Evolutionary conservation across 2,888 invertebrate genomes (phyloP).

Genomic region (Lacanobia oleracea): DNA sequence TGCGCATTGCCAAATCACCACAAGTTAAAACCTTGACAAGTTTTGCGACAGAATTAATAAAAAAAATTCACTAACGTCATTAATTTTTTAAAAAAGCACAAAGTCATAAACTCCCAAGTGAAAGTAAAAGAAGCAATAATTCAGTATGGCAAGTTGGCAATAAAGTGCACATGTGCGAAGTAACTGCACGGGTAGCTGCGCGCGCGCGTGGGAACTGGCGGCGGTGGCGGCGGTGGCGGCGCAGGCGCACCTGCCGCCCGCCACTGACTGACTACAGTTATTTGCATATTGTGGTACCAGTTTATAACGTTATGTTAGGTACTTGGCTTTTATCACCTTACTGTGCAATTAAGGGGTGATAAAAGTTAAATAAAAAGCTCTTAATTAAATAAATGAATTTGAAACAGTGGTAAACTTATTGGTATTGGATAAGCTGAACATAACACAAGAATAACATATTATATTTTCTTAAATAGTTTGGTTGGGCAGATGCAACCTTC

Average conservation of each 20-base stretch:
- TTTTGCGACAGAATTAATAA: not conserved
- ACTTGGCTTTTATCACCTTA: not conserved
- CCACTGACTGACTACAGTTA: slow-evolving; percentile 23
- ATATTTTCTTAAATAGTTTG: no score
- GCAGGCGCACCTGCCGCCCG: slow-evolving; percentile 46
- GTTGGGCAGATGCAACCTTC: no score
- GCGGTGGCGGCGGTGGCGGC: slow-evolving; percentile 2
- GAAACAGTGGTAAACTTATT: no score
- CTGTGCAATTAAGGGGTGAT: not conserved
- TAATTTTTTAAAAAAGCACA: not conserved
- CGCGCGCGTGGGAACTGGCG: slow-evolving; percentile 54
- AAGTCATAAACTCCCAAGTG: not conserved
- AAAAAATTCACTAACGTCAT: not conserved
- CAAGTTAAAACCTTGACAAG: not conserved
- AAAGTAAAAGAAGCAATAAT: slow-evolving; percentile 37
- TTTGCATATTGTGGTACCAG: slow-evolving; percentile 31
- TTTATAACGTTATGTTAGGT: not conserved
- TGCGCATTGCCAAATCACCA: not conserved
- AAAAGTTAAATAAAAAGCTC: not conserved
- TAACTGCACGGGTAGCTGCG: slow-evolving; percentile 29
- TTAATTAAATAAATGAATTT: no score
- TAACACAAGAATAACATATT: not conserved
- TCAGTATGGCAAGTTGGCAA: slow-evolving; percentile 8
- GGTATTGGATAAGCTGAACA: no score
- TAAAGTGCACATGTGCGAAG: slow-evolving; percentile 49